These are phyloP conservation scores for Ferrisia virgata DNA, from an alignment of 2,888 invertebrate species.

Conservation along the genomic window DNA sequence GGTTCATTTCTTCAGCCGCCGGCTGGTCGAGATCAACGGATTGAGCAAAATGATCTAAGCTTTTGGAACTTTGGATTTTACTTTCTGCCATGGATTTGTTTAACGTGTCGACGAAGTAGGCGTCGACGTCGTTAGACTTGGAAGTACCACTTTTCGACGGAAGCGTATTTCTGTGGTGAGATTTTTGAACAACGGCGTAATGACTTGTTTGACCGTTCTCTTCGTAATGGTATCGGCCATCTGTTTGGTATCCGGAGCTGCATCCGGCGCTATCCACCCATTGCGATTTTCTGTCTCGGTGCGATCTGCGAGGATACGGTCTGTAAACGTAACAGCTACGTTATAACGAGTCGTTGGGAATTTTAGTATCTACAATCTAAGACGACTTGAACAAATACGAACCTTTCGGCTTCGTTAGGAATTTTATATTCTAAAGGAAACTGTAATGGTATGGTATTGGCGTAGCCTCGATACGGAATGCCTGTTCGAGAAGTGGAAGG, in stretches of 20 bases:
- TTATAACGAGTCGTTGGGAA: too few species aligned
- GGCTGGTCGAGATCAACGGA: not conserved
- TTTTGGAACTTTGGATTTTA: not conserved
- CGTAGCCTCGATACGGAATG: not conserved
- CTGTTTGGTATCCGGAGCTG: conserved; percentile 21
- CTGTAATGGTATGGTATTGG: conserved; percentile 16
- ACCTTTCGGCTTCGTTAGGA: conserved; percentile 24
- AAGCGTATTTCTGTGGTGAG: not conserved
- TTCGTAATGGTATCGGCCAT: not conserved
- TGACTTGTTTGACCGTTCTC: not conserved
- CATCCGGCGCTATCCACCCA: not conserved
- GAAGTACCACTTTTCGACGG: conserved; percentile 10
- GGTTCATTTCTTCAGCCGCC: not conserved
- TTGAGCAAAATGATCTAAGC: not conserved
- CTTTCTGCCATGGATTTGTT: conserved; percentile 40
- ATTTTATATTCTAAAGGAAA: not conserved
- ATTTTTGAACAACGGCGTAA: not conserved
- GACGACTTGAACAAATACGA: not conserved
- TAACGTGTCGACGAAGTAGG: conserved; percentile 39
- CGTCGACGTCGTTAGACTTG: conserved; percentile 34
- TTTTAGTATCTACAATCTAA: not conserved
- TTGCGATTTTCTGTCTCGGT: not conserved
- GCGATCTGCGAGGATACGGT: not conserved
- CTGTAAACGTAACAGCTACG: too few species aligned
- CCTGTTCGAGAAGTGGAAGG: not conserved